A percentile compares a stretch with the other conserved stretches of the same genome.
Evolutionary conservation across 2,113 vertebrate species (phyloP).

Genomic region (Oryzias celebensis): DNA sequence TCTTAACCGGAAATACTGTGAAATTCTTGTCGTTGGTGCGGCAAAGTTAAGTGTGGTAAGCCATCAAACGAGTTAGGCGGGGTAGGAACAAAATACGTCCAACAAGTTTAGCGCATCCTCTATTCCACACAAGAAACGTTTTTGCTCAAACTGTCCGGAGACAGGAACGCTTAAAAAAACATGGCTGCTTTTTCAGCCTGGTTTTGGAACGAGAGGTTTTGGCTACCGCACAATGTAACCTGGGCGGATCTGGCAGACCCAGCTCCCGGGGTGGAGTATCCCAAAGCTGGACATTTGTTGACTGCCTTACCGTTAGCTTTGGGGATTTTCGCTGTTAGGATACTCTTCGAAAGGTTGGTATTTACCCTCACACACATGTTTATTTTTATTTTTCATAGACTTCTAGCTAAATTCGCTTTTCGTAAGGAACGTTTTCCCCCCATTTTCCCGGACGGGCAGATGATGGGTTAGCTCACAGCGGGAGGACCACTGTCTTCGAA

Average conservation of each 20-base stretch:
- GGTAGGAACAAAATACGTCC: background rate
- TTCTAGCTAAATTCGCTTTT: background rate
- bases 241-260: slow-evolving; percentile 89
- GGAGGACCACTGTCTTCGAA: background rate
- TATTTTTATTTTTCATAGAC: background rate
- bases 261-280: slow-evolving; percentile 81
- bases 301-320: slow-evolving; percentile 85
- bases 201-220: slow-evolving; percentile 95
- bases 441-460: background rate
- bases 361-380: background rate
- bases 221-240: slow-evolving; percentile 93
- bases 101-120: slow-evolving; percentile 11
- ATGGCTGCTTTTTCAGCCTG: slow-evolving; percentile 87
- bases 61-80: slow-evolving; percentile 8
- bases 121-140: background rate
- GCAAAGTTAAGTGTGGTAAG: slow-evolving; percentile 38
- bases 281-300: slow-evolving; percentile 83
- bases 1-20: accelerated
- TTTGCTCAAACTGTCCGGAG: background rate
- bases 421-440: background rate
- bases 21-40: accelerated
- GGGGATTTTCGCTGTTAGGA: slow-evolving; percentile 84
- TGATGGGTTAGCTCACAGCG: slow-evolving; percentile 29
- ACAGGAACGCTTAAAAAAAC: slow-evolving; percentile 21
- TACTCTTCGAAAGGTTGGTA: slow-evolving; percentile 90